These are phyloP conservation scores for Notamacropus eugenii DNA, from an alignment of 2,797 vertebrate genomes.

Conservation along the genomic window DNA sequence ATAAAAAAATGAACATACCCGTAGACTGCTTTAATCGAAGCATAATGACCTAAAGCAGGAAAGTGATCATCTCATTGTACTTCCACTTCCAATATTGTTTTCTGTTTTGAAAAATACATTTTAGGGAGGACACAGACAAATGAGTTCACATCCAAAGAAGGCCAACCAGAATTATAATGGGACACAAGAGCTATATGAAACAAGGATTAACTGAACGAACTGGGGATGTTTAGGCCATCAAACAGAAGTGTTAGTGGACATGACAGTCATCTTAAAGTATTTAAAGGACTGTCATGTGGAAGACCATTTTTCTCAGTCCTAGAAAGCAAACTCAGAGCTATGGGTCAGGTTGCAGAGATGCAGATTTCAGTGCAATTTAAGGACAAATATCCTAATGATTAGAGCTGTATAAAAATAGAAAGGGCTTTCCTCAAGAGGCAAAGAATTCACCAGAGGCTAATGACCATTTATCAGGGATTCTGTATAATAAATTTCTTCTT, in stretches of 20 bases:
- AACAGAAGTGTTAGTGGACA: background rate
- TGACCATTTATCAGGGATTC: background rate
- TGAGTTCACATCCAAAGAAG: background rate
- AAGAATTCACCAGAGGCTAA: background rate
- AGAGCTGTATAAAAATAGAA: background rate
- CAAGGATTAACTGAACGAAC: background rate
- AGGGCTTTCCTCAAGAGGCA: background rate
- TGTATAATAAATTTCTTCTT: background rate
- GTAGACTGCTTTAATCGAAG: background rate
- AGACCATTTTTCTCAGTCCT: background rate
- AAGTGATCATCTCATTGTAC: background rate
- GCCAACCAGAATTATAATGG: background rate
- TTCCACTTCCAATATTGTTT: background rate
- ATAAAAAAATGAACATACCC: background rate
- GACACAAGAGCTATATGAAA: background rate
- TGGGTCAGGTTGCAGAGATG: background rate
- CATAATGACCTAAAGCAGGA: background rate
- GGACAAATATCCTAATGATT: background rate
- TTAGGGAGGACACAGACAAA: background rate
- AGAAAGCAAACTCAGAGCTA: background rate
- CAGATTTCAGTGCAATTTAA: background rate
- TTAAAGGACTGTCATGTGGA: background rate
- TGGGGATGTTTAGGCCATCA: background rate
- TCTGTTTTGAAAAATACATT: background rate
- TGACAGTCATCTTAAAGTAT: background rate